phyloP scores from a whole-genome alignment of 2,797 vertebrate species.

The Denticeps clupeoides region DNA sequence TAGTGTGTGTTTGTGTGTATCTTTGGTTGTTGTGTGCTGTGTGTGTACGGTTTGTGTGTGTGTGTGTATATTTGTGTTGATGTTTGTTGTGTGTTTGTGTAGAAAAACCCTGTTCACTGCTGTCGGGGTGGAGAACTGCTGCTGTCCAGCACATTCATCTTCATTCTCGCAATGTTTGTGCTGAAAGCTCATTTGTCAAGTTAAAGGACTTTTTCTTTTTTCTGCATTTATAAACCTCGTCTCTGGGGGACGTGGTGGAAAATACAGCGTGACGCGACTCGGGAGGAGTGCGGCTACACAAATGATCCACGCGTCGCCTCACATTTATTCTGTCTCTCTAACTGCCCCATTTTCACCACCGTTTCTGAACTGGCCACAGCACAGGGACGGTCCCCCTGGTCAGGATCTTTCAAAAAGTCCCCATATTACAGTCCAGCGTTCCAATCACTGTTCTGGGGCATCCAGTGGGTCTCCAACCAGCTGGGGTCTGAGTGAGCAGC shows the following conservation, averaged over 20 bases:
- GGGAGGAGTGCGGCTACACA: conserved; percentile 39
- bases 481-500: conserved; percentile 41
- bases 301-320: conserved; percentile 40
- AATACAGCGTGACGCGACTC: conserved; percentile 55
- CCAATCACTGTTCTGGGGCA: too few relatives aligned
- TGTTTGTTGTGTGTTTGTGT: too few relatives aligned
- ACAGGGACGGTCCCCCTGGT: too few relatives aligned
- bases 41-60: background rate
- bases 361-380: too few relatives aligned
- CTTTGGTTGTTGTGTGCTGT: background rate
- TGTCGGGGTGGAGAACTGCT: too few relatives aligned
- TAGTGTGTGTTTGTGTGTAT: background rate
- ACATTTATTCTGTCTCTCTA: conserved; percentile 53
- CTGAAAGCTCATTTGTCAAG: conserved; percentile 66
- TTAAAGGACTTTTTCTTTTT: conserved; percentile 40
- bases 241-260: conserved; percentile 50
- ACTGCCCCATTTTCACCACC: conserved; percentile 41
- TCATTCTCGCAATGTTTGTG: conserved; percentile 52
- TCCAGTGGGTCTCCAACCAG: conserved; percentile 34
- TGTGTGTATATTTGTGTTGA: background rate
- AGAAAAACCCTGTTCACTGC: too few relatives aligned
- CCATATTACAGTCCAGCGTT: conserved; percentile 12
- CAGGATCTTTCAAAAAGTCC: too few relatives aligned
- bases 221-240: conserved; percentile 42
- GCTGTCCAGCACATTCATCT: conserved; percentile 67